A percentile compares a stretch with the other conserved stretches of the same genome.
Conservation (phyloP, 2,113 vertebrate genomes). For the Bubo blakistoni region DNA sequence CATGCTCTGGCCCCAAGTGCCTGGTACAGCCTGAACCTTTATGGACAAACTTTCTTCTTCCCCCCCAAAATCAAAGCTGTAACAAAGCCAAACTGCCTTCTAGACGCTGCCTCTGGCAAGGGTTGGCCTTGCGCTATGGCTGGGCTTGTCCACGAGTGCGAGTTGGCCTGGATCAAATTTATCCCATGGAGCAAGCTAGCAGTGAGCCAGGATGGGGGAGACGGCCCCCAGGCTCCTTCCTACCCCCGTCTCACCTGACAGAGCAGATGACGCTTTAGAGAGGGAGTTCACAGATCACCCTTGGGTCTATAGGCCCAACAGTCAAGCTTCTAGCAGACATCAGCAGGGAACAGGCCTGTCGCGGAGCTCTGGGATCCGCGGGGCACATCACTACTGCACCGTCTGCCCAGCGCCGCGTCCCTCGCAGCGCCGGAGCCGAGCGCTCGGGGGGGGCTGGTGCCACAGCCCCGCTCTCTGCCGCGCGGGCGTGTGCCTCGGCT, state of each 20-base stretch:
- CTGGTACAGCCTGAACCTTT: neutral
- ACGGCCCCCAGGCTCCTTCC: neutral
- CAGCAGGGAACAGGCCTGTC: accelerated
- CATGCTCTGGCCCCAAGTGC: neutral
- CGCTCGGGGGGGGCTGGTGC: neutral
- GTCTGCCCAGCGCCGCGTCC: neutral
- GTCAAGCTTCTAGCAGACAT: neutral
- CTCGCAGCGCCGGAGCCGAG: neutral
- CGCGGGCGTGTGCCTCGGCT: accelerated
- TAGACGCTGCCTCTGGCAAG: neutral
- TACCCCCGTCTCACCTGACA: neutral
- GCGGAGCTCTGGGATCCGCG: accelerated
- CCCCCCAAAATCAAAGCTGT: neutral
- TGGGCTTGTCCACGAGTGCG: neutral
- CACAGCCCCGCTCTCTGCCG: neutral
- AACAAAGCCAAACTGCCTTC: neutral
- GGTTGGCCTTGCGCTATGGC: neutral
- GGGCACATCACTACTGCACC: accelerated
- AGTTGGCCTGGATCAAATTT: no score
- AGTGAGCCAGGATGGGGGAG: accelerated
- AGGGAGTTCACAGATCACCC: neutral
- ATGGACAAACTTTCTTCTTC: neutral
- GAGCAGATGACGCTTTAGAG: neutral
- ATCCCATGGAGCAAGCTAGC: neutral
- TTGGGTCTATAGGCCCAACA: neutral